Evolutionary conservation across 2,888 invertebrate genomes (phyloP).

Genomic region (Terebella lapidaria): DNA sequence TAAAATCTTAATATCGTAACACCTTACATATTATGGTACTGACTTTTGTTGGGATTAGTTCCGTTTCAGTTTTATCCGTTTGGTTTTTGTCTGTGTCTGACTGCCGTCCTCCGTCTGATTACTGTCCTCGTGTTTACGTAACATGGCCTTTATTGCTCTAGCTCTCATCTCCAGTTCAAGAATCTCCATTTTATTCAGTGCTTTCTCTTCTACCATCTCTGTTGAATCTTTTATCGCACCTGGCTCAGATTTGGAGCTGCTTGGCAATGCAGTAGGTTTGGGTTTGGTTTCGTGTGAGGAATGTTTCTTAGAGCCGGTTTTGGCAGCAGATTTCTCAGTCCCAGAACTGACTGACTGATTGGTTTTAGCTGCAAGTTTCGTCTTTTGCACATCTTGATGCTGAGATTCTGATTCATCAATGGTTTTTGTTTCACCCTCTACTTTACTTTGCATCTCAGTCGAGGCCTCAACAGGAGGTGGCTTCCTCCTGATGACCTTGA

Average conservation of each 20-base stretch:
- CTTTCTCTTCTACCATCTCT: not conserved
- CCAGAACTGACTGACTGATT: not conserved
- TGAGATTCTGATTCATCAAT: not conserved
- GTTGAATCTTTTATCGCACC: not conserved
- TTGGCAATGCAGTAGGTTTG: not conserved
- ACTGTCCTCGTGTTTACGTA: slow-evolving; percentile 35
- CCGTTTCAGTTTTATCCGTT: too few relatives aligned
- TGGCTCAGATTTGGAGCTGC: not conserved
- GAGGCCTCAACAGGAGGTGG: too few relatives aligned
- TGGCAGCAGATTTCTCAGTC: not conserved
- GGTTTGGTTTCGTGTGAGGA: not conserved
- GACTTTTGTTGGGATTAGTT: too few relatives aligned
- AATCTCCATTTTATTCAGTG: slow-evolving; percentile 54
- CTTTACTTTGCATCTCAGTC: too few relatives aligned
- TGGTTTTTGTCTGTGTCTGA: too few relatives aligned
- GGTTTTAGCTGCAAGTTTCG: not conserved
- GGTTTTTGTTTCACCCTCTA: not conserved
- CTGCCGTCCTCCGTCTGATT: too few relatives aligned
- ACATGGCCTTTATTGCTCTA: slow-evolving; percentile 59
- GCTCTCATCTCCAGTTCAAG: slow-evolving; percentile 62
- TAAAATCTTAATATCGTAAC: too few relatives aligned
- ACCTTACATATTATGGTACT: too few relatives aligned
- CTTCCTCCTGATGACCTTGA: slow-evolving; percentile 2
- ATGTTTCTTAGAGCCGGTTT: not conserved
- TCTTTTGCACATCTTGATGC: too few relatives aligned